Percentiles rank a stretch among this genome's conserved stretches.
These are phyloP conservation scores for Furcifer pardalis DNA, from an alignment of 2,797 vertebrate species.

Conservation along the genomic window DNA sequence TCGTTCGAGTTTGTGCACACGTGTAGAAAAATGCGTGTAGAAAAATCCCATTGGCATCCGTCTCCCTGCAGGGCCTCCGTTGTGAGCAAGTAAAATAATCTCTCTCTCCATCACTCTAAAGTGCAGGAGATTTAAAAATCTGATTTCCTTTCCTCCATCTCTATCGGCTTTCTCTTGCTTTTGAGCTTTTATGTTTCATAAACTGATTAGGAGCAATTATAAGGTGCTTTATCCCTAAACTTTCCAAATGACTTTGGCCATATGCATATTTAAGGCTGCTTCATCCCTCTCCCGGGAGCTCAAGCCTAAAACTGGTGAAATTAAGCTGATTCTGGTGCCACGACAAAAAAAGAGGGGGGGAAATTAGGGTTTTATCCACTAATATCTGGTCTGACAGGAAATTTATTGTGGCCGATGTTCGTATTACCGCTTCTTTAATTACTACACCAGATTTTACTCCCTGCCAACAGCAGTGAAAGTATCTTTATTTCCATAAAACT, in stretches of 20 bases:
- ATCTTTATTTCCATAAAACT: conserved; percentile 53
- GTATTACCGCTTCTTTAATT: conserved; percentile 72
- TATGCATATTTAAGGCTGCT: conserved; percentile 71
- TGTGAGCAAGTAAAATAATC: neutral
- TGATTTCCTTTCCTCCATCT: conserved; percentile 62
- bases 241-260: conserved; percentile 73
- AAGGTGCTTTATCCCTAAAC: conserved; percentile 64
- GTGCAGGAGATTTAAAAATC: conserved; percentile 64
- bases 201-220: conserved; percentile 73
- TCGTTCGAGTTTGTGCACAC: too few species aligned
- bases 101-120: neutral
- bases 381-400: conserved; percentile 73
- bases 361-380: conserved; percentile 71
- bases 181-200: conserved; percentile 68
- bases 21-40: too few species aligned
- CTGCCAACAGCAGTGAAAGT: conserved; percentile 70
- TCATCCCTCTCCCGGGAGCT: conserved; percentile 65
- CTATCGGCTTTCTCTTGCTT: conserved; percentile 54
- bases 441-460: conserved; percentile 68
- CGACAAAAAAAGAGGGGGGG: conserved; percentile 18
- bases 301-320: conserved; percentile 63
- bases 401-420: conserved; percentile 71
- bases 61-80: neutral
- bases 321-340: conserved; percentile 76
- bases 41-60: neutral